A percentile compares a stretch with the other conserved stretches of the same genome.
Evolutionary conservation across 2,888 invertebrate genomes (phyloP).

Genomic region (Heliconius aoede): DNA sequence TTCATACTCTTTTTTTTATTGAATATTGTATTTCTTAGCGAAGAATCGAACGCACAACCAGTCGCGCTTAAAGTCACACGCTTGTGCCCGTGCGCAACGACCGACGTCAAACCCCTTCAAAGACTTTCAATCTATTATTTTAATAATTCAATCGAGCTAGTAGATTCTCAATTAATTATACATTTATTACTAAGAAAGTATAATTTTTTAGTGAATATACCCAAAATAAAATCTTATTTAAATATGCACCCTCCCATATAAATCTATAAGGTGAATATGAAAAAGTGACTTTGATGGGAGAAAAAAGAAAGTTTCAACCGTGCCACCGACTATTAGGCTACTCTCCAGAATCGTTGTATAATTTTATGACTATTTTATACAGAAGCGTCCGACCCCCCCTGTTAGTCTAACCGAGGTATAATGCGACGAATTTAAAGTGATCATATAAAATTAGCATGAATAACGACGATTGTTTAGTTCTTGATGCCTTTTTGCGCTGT

Average conservation of each 20-base stretch:
- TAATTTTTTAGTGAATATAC: background rate
- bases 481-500: background rate
- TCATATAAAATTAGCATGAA: conserved; percentile 33
- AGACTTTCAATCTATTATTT: too few relatives aligned
- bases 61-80: too few relatives aligned
- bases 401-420: conserved; percentile 43
- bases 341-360: conserved; percentile 58
- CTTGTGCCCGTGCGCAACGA: too few relatives aligned
- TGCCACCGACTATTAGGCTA: conserved; percentile 51
- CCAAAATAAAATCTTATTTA: background rate
- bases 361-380: conserved; percentile 61
- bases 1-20: too few relatives aligned
- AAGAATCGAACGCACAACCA: too few relatives aligned
- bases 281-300: conserved; percentile 31
- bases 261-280: conserved; percentile 25
- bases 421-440: conserved; percentile 36
- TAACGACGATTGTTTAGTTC: conserved; percentile 15
- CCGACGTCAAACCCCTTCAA: too few relatives aligned
- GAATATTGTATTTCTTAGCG: too few relatives aligned
- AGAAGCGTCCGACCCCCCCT: conserved; percentile 44
- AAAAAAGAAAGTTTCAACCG: conserved; percentile 44
- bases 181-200: background rate
- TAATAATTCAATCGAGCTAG: background rate
- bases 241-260: conserved; percentile 12
- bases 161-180: background rate